phyloP scores from a whole-genome alignment of 2,888 invertebrate species.

The Phragmatobia fuliginosa region DNA sequence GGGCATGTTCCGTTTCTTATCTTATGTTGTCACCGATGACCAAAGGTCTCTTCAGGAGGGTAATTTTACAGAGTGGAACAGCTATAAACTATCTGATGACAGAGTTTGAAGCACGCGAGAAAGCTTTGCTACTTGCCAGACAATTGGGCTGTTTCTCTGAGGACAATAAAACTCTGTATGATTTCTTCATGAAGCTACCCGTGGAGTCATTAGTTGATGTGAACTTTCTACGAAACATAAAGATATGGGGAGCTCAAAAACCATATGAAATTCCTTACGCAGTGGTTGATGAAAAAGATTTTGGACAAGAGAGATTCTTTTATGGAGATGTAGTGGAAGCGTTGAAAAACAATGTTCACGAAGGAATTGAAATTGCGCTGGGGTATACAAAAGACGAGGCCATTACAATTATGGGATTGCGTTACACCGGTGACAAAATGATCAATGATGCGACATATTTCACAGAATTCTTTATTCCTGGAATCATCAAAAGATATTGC shows the following conservation, averaged over 20 bases:
- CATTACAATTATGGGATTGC: slow-evolving; percentile 43
- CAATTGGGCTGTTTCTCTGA: too few species aligned
- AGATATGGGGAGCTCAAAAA: slow-evolving; percentile 49
- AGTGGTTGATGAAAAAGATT: slow-evolving; percentile 63
- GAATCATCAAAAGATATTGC: slow-evolving; percentile 52
- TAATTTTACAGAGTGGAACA: too few species aligned
- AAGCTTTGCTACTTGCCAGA: too few species aligned
- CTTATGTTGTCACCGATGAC: too few species aligned
- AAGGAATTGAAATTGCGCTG: slow-evolving; percentile 88
- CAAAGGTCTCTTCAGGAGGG: too few species aligned
- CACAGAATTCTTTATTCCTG: slow-evolving; percentile 63
- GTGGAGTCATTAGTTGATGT: too few species aligned
- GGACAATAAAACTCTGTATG: too few species aligned
- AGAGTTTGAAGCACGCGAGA: too few species aligned
- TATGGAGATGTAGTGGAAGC: slow-evolving; percentile 63
- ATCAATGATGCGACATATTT: slow-evolving; percentile 55
- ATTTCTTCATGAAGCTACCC: too few species aligned
- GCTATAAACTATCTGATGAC: too few species aligned
- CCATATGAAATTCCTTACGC: slow-evolving; percentile 51
- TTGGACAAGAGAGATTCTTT: slow-evolving; percentile 66
- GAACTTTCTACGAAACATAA: too few species aligned
- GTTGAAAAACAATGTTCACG: slow-evolving; percentile 77
- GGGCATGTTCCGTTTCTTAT: too few species aligned
- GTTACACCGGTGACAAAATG: slow-evolving; percentile 40
- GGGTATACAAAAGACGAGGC: slow-evolving; percentile 92